Evolutionary conservation across 1,140 invertebrate genomes (phyloP), one percentile per base, ranked within the genome.

Genomic region (Penaeus chinensis): DNA sequence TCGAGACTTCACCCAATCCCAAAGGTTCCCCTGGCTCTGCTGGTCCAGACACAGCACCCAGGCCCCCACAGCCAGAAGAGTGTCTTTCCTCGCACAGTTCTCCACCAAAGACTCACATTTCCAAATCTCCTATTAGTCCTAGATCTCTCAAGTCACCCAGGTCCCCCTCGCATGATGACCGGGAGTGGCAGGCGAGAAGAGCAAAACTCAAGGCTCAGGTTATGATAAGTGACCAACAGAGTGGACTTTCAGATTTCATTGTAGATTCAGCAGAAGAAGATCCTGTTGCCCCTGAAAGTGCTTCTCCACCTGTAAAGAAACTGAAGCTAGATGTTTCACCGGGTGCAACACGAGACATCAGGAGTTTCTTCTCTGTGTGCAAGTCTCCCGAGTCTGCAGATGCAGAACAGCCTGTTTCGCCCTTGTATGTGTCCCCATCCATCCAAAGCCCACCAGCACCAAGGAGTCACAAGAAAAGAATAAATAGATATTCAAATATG

Each of bases 151-250:
- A 79, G 65, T 74, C 78, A n/a, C 78, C 66, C 20, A 81, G 32
- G 13, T 24, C 69, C 65, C 27, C 76, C 54, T 54, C 54, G 54
- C 54, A 54, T 5, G 77, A 79, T 11, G 66, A 87, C 61, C 81
- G 86, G n/a, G 80, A 87, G 32, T 87, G 86, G 86, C 86, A 87
- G 42, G 80, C 86, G 27, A 60, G 86, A 65, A 81, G 86, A 82
- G 86, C 86, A 8, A 87, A 87, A 54, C 80, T 87, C 7, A 87
- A 83, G 54, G 86, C 86, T 18, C 86, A 87, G 37, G 60, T 87
- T 47, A 87, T 83, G 86, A 87, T 87, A 24, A 87, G 86, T 82
- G 86, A 87, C 63, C 86, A 71, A 47, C 54, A 82, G 61, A 87
- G 54, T 60, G 81, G 80, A 47, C 7, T 77, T 54, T 62, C 65